These are phyloP conservation scores for Campoplex capitator DNA, from an alignment of 2,888 invertebrate genomes.

Conservation along the genomic window DNA sequence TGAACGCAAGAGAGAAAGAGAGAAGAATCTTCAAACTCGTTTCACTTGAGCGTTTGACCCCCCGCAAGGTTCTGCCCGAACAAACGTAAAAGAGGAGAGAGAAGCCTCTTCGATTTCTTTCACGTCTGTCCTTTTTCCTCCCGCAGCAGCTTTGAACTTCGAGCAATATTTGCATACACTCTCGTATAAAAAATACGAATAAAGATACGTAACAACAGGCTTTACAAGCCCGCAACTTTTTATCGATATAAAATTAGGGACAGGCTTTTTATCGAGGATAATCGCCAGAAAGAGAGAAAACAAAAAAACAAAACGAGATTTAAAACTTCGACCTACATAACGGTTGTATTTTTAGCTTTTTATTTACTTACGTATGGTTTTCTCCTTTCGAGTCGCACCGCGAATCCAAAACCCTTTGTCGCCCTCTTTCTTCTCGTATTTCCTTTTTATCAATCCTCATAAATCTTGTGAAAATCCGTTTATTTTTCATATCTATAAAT, in stretches of 20 bases:
- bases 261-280: not conserved
- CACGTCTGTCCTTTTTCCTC: not conserved
- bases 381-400: conserved; percentile 5
- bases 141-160: conserved; percentile 8
- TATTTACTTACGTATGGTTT: conserved; percentile 25
- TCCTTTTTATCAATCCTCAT: not conserved
- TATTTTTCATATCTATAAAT: not conserved
- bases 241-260: not conserved
- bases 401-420: not conserved
- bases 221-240: not conserved
- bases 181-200: not conserved
- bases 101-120: conserved; percentile 20
- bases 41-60: conserved; percentile 60
- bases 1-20: not conserved
- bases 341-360: conserved; percentile 35
- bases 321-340: conserved; percentile 50
- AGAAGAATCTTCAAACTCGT: conserved; percentile 62
- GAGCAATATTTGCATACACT: not conserved
- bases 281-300: not conserved
- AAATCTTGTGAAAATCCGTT: not conserved
- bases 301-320: conserved; percentile 19
- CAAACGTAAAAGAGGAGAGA: not conserved
- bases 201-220: not conserved
- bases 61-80: not conserved
- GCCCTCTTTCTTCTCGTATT: not conserved